Evolutionary conservation across 2,888 invertebrate species (phyloP).

Genomic region (Drosophila paramelanica): DNA sequence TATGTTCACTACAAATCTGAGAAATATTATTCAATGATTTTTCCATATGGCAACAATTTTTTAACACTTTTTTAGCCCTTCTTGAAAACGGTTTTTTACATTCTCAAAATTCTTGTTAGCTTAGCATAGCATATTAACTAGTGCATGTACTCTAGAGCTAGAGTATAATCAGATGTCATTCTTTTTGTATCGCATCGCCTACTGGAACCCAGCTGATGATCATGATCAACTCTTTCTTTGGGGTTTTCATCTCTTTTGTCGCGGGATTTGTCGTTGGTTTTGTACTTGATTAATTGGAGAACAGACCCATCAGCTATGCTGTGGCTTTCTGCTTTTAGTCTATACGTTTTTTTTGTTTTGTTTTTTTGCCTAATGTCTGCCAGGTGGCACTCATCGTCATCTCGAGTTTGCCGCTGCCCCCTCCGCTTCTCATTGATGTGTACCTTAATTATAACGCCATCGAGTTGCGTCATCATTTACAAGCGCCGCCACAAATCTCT

Average conservation of each 20-base stretch:
- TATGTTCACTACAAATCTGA: too few species aligned
- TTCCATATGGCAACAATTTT: too few species aligned
- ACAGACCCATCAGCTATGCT: conserved; percentile 13
- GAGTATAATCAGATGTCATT: conserved; percentile 44
- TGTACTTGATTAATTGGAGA: conserved; percentile 68
- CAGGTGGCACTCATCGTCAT: conserved; percentile 59
- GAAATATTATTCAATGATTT: too few species aligned
- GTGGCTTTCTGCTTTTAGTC: conserved; percentile 30
- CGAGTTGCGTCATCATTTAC: conserved; percentile 69
- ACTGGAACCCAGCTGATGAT: conserved; percentile 28
- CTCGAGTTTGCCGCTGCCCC: conserved; percentile 6
- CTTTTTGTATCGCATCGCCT: conserved; percentile 39
- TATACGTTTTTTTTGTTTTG: background rate
- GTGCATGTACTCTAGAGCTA: background rate
- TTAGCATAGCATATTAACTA: background rate
- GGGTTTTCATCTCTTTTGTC: conserved; percentile 55
- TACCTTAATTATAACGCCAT: conserved; percentile 76
- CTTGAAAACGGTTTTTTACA: too few species aligned
- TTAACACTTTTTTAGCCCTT: too few species aligned
- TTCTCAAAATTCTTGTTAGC: too few species aligned
- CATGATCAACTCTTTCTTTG: conserved; percentile 31
- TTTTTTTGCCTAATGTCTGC: conserved; percentile 55
- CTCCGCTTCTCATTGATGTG: conserved; percentile 46
- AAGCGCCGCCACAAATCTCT: conserved; percentile 42
- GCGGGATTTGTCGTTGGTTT: conserved; percentile 60